phyloP scores from a whole-genome alignment of 2,888 invertebrate genomes.

The Habroteleia sp. region DNA sequence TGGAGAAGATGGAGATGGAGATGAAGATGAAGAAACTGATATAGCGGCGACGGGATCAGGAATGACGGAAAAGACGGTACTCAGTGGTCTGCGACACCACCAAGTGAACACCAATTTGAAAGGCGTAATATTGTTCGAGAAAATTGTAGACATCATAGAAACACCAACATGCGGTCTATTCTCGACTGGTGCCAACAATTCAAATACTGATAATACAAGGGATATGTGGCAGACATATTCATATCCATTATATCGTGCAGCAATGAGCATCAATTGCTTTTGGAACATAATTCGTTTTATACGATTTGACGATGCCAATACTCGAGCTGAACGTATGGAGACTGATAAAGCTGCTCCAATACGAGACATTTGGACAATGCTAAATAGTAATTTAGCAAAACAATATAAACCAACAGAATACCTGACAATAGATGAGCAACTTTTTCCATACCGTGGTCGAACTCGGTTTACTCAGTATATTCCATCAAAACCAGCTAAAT shows the following conservation, averaged over 20 bases:
- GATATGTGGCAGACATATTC: conserved; percentile 62
- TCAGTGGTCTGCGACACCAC: too few relatives aligned
- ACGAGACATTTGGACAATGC: conserved; percentile 69
- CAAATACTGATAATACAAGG: conserved; percentile 62
- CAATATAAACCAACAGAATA: conserved; percentile 67
- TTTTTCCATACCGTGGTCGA: conserved; percentile 69
- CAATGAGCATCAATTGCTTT: conserved; percentile 51
- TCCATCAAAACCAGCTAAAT: conserved; percentile 68
- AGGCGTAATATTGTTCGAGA: too few relatives aligned
- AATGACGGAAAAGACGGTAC: too few relatives aligned
- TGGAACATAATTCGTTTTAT: conserved; percentile 68
- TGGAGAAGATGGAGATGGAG: too few relatives aligned
- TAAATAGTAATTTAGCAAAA: conserved; percentile 69
- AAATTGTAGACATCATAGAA: too few relatives aligned
- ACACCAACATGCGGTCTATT: too few relatives aligned
- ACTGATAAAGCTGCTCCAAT: conserved; percentile 70
- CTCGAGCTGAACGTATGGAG: conserved; percentile 62
- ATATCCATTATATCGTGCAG: conserved; percentile 56
- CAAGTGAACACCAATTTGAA: too few relatives aligned
- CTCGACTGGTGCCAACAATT: conserved; percentile 44
- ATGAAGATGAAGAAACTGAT: too few relatives aligned
- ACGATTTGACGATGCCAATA: conserved; percentile 70
- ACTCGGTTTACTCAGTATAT: conserved; percentile 70
- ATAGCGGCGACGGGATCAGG: too few relatives aligned
- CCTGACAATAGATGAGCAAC: conserved; percentile 71